Conservation (phyloP, 2,113 vertebrate species). For the Oriolus oriolus region DNA sequence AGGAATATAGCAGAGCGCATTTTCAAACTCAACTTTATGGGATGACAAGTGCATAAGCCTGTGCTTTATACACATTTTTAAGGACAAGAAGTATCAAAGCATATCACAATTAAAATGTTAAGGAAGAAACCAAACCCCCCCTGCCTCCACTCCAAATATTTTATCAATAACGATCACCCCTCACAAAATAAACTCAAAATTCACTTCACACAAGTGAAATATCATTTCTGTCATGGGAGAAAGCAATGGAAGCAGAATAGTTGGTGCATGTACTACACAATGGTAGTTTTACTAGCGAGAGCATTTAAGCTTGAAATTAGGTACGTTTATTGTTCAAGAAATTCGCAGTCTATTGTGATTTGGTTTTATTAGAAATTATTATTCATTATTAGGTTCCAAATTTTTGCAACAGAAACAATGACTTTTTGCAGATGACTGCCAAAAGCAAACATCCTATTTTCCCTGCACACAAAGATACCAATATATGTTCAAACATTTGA, state of each 20-base stretch:
- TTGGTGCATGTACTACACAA: background rate
- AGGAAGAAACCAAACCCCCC: background rate
- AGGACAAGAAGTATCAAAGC: background rate
- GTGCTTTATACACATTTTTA: background rate
- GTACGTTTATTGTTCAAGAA: background rate
- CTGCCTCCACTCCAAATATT: background rate
- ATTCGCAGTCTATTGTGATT: background rate
- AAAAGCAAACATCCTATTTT: slow-evolving; percentile 46
- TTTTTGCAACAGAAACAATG: slow-evolving; percentile 39
- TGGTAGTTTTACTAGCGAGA: background rate
- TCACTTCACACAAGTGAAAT: background rate
- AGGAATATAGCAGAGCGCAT: background rate
- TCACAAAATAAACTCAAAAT: background rate
- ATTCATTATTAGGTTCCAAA: background rate
- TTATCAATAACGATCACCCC: background rate
- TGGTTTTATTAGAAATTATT: slow-evolving; percentile 39
- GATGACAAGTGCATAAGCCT: background rate
- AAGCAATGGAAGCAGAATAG: background rate
- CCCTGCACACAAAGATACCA: slow-evolving; percentile 19
- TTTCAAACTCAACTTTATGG: background rate
- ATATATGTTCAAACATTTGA: background rate
- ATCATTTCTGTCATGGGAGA: background rate
- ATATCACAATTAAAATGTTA: background rate
- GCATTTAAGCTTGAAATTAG: background rate
- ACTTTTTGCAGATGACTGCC: slow-evolving; percentile 47